Percentiles rank a stretch among this genome's conserved stretches.
phyloP scores from a whole-genome alignment of 2,888 invertebrate species.

The Halictus ligatus region DNA sequence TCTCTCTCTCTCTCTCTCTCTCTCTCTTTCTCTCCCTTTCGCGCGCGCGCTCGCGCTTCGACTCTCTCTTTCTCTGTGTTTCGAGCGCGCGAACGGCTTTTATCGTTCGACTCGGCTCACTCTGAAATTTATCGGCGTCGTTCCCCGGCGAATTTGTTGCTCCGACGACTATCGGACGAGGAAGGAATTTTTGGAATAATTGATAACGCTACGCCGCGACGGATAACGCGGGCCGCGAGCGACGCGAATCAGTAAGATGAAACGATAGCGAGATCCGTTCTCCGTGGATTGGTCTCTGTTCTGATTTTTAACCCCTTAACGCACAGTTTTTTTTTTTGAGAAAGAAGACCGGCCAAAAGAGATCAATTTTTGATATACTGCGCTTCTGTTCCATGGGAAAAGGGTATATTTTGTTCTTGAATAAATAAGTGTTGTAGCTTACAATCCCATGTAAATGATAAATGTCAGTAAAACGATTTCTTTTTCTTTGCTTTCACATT shows the following conservation, averaged over 20 bases:
- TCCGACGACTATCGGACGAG: not conserved
- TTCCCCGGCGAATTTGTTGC: slow-evolving; percentile 48
- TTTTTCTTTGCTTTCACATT: too few relatives aligned
- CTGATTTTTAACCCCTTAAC: too few relatives aligned
- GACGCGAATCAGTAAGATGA: not conserved
- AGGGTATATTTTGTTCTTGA: too few relatives aligned
- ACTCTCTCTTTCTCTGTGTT: not conserved
- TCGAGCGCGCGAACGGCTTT: slow-evolving; percentile 31
- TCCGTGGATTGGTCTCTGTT: not conserved
- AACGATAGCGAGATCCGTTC: not conserved
- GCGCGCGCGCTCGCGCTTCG: not conserved
- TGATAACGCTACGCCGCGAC: not conserved
- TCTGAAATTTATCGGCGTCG: slow-evolving; percentile 46
- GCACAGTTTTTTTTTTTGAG: too few relatives aligned
- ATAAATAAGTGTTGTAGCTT: too few relatives aligned
- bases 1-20: not conserved
- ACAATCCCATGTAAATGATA: too few relatives aligned
- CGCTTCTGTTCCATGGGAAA: too few relatives aligned
- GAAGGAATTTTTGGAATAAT: slow-evolving; percentile 14
- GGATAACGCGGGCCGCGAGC: not conserved
- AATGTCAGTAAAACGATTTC: too few relatives aligned
- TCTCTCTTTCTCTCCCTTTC: not conserved
- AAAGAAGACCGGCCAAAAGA: too few relatives aligned
- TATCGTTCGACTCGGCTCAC: slow-evolving; percentile 29
- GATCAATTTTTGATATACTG: too few relatives aligned